phyloP scores from a whole-genome alignment of 2,797 vertebrate species.

The Sebastes cheni region DNA sequence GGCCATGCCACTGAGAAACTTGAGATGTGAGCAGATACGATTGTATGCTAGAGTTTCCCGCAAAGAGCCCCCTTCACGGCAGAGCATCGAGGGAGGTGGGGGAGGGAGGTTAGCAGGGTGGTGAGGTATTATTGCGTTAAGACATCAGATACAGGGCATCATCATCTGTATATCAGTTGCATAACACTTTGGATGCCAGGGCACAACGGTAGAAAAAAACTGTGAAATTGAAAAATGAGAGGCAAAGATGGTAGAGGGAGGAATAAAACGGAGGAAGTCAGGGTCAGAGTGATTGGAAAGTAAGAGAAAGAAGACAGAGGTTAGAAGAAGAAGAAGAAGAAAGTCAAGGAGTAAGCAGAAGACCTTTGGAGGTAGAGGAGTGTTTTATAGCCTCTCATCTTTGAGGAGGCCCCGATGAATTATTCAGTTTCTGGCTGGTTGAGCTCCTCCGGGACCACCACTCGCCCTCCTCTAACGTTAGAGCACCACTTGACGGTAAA shows the following conservation, averaged over 20 bases:
- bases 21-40: slow-evolving; percentile 81
- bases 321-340: background rate
- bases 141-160: slow-evolving; percentile 75
- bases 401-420: slow-evolving; percentile 73
- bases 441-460: slow-evolving; percentile 54
- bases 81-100: slow-evolving; percentile 37
- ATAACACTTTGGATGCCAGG: slow-evolving; percentile 61
- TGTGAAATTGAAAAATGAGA: background rate
- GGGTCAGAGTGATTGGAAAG: background rate
- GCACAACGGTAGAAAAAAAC: slow-evolving; percentile 12
- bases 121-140: slow-evolving; percentile 76
- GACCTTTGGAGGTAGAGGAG: slow-evolving; percentile 27
- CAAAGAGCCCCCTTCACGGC: slow-evolving; percentile 76
- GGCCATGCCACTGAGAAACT: slow-evolving; percentile 76
- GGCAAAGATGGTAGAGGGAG: background rate
- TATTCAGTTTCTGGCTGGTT: slow-evolving; percentile 73
- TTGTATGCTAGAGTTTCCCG: slow-evolving; percentile 82
- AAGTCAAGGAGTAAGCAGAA: slow-evolving; percentile 17
- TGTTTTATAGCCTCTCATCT: slow-evolving; percentile 57
- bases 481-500: slow-evolving; percentile 76
- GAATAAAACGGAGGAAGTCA: background rate
- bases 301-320: background rate
- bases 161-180: slow-evolving; percentile 70
- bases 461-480: slow-evolving; percentile 56
- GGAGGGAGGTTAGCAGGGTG: slow-evolving; percentile 40